A percentile compares a stretch with the other conserved stretches of the same genome.
phyloP scores from a whole-genome alignment of 2,797 vertebrate genomes.

The Cephalopachus bancanus region DNA sequence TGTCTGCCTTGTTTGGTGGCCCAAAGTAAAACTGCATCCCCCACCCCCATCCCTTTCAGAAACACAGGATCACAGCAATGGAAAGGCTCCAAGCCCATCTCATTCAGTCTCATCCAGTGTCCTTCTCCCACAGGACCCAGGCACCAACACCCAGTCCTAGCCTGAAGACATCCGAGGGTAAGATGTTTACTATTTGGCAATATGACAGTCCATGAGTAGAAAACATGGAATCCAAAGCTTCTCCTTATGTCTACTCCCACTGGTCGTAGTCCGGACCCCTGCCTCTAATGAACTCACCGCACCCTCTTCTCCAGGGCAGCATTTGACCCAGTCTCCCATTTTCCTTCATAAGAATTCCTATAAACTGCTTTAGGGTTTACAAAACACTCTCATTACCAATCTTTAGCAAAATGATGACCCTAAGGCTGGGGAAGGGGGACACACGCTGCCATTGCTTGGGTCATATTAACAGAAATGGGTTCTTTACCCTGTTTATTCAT shows the following conservation, averaged over 20 bases:
- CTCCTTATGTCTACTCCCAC: too few species aligned
- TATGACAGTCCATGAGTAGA: not conserved
- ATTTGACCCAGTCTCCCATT: not conserved
- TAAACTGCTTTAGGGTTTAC: not conserved
- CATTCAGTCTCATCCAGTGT: not conserved
- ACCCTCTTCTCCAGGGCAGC: not conserved
- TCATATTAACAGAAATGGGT: slow-evolving; percentile 65
- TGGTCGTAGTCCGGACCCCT: not conserved
- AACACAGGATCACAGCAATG: not conserved
- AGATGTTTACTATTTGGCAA: not conserved
- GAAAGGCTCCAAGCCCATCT: not conserved
- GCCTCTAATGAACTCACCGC: not conserved
- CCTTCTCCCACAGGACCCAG: not conserved
- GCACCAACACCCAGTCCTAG: not conserved
- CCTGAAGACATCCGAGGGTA: not conserved
- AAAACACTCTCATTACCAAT: slow-evolving; percentile 19
- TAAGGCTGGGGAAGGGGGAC: not conserved
- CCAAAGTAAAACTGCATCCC: not conserved
- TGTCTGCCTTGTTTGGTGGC: not conserved
- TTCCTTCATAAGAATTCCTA: slow-evolving; percentile 29
- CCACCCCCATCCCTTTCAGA: not conserved
- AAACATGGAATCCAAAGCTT: not conserved
- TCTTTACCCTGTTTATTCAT: slow-evolving; percentile 67
- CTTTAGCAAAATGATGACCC: slow-evolving; percentile 51
- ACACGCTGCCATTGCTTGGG: not conserved